phyloP scores from a whole-genome alignment of 2,888 invertebrate genomes.

The Isotomurus palustris region DNA sequence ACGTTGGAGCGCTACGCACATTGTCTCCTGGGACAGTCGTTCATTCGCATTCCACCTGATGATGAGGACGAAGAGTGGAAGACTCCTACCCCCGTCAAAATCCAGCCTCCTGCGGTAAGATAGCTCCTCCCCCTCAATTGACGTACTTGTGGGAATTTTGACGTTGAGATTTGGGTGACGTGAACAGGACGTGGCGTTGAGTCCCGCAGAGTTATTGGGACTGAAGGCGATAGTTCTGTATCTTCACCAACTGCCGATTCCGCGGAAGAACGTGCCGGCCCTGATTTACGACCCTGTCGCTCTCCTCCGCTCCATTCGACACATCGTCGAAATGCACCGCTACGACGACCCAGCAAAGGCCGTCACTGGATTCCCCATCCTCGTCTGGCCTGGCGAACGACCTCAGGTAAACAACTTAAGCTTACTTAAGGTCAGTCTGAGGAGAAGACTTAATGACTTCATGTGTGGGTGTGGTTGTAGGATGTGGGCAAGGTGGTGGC shows the following conservation, averaged over 20 bases:
- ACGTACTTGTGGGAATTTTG: too few relatives aligned
- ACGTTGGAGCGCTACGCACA: conserved; percentile 88
- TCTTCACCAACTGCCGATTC: conserved; percentile 79
- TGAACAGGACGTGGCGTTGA: conserved; percentile 48
- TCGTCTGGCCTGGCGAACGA: conserved; percentile 53
- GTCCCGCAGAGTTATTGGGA: conserved; percentile 55
- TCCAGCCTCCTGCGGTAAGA: too few relatives aligned
- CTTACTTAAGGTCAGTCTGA: not conserved
- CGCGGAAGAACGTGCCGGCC: conserved; percentile 87
- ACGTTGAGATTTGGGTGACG: not conserved
- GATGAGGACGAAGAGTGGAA: conserved; percentile 46
- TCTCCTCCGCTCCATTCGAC: conserved; percentile 81
- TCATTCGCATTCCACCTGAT: conserved; percentile 56
- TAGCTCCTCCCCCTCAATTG: too few relatives aligned
- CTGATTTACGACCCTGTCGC: conserved; percentile 82
- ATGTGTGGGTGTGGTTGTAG: conserved; percentile 7
- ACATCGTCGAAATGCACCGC: conserved; percentile 80
- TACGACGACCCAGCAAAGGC: conserved; percentile 79
- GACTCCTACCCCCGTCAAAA: not conserved
- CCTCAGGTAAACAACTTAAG: conserved; percentile 31
- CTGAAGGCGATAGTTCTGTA: conserved; percentile 78
- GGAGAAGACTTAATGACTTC: not conserved
- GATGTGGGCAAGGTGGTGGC: conserved; percentile 41
- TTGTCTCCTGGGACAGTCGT: conserved; percentile 76
- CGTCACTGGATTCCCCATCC: conserved; percentile 73